Conservation (phyloP, 2,797 vertebrate species). For the Muscicapa comitata region DNA sequence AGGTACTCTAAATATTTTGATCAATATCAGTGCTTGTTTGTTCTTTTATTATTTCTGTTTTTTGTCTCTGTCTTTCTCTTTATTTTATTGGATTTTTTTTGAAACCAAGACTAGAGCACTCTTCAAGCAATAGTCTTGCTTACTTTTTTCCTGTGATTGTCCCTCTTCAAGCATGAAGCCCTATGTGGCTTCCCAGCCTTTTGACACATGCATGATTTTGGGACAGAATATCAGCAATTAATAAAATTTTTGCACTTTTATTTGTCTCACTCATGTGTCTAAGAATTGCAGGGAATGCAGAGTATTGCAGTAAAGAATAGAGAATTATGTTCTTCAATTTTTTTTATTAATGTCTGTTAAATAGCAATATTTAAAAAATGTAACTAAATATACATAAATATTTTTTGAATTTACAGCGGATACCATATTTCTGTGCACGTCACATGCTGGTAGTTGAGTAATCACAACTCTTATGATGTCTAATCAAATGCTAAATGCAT, state of each 20-base stretch:
- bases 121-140: background rate
- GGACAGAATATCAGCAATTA: background rate
- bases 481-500: background rate
- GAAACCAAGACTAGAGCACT: background rate
- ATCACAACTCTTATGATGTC: background rate
- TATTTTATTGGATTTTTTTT: background rate
- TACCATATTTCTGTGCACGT: conserved; percentile 12
- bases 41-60: background rate
- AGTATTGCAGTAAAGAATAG: background rate
- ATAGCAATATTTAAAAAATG: conserved; percentile 23
- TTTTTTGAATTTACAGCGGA: background rate
- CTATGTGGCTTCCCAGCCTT: background rate
- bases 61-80: background rate
- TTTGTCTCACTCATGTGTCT: background rate
- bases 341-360: conserved; percentile 35
- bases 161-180: background rate
- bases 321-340: background rate
- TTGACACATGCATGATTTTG: background rate
- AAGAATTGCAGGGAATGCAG: background rate
- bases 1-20: background rate
- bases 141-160: background rate
- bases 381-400: conserved; percentile 36
- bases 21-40: background rate
- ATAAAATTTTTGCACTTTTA: background rate
- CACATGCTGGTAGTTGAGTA: conserved; percentile 22